phyloP scores from a whole-genome alignment of 2,797 vertebrate genomes.

The Leptodactylus fallax region DNA sequence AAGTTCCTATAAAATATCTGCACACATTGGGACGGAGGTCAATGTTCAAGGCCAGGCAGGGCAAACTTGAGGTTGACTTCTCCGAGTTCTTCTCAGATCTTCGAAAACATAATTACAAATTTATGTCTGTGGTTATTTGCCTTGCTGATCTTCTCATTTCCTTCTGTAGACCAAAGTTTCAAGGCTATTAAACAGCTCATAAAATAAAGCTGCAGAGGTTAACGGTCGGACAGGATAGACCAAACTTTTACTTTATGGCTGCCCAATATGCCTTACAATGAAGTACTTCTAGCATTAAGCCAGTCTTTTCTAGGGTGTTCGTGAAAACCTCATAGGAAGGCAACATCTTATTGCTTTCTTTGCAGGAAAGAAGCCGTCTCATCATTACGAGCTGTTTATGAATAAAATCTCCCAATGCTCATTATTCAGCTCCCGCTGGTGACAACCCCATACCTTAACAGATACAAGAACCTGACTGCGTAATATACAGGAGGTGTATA shows the following conservation, averaged over 20 bases:
- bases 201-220: constrained; percentile 42
- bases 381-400: constrained; percentile 47
- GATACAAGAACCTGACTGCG: constrained; percentile 34
- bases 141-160: constrained; percentile 39
- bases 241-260: constrained; percentile 1
- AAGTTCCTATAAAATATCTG: background rate
- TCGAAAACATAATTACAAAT: background rate
- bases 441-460: constrained; percentile 47
- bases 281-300: background rate
- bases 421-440: constrained; percentile 56
- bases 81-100: background rate
- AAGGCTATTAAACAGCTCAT: constrained; percentile 40
- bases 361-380: constrained; percentile 30
- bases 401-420: constrained; percentile 42
- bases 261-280: too few species aligned
- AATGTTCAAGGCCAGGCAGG: background rate
- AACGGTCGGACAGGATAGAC: constrained; percentile 13
- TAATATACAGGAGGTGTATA: constrained; percentile 56
- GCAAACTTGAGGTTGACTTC: background rate
- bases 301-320: background rate
- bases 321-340: background rate
- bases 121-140: constrained; percentile 11
- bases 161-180: background rate
- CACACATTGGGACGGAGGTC: background rate
- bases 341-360: constrained; percentile 15